Evolutionary conservation across 2,888 invertebrate species (phyloP).

Genomic region (Conomelus anceps): DNA sequence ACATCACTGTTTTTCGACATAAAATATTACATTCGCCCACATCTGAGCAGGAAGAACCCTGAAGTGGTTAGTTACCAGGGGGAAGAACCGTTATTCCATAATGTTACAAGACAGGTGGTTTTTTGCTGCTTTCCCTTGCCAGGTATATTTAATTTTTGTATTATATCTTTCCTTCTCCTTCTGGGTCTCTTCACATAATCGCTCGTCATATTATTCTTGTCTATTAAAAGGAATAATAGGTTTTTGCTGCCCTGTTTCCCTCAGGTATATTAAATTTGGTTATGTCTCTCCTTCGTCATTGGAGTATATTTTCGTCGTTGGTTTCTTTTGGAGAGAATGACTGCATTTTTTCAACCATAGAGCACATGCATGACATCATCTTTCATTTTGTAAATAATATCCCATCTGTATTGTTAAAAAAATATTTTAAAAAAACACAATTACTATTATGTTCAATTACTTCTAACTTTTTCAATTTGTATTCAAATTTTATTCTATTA

Average conservation of each 20-base stretch:
- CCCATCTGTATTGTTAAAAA: too few relatives aligned
- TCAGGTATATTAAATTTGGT: not conserved
- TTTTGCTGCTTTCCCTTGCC: not conserved
- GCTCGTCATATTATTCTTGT: not conserved
- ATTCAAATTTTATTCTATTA: too few relatives aligned
- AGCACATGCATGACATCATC: too few relatives aligned
- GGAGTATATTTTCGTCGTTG: too few relatives aligned
- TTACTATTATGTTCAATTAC: too few relatives aligned
- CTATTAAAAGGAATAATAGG: not conserved
- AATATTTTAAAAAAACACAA: too few relatives aligned
- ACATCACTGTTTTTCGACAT: not conserved
- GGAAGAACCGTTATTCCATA: not conserved
- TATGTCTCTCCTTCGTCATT: not conserved
- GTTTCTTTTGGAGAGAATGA: too few relatives aligned
- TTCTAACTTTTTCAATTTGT: too few relatives aligned
- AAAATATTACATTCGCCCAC: not conserved
- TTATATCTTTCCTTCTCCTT: not conserved
- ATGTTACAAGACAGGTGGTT: not conserved
- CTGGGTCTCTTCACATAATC: not conserved
- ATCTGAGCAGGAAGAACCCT: not conserved
- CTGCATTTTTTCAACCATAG: too few relatives aligned
- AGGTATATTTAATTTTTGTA: not conserved
- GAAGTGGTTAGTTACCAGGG: not conserved
- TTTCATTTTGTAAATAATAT: too few relatives aligned
- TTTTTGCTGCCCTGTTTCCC: not conserved